Conservation (phyloP, 2,797 vertebrate species). For the Micrastur ruficollis region DNA sequence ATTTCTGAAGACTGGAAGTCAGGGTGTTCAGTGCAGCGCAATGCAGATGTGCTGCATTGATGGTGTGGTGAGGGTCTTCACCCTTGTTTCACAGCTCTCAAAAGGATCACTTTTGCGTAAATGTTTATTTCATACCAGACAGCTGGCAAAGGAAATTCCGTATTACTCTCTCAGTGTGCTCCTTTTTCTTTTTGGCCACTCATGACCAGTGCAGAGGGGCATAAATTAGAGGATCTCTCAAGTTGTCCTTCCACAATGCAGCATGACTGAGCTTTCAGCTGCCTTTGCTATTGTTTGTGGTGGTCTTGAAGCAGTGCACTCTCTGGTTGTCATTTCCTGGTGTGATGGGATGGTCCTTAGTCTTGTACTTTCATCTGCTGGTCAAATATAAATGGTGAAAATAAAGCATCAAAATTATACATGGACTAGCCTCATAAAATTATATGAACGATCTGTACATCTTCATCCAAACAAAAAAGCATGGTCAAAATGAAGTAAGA, state of each 20-base stretch:
- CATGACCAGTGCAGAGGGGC: not conserved
- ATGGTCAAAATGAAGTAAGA: not conserved
- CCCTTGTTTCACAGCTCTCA: not conserved
- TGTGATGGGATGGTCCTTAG: not conserved
- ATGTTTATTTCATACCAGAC: not conserved
- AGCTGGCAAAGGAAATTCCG: not conserved
- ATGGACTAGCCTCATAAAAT: not conserved
- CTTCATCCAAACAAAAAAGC: not conserved
- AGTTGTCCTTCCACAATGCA: not conserved
- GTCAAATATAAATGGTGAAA: not conserved
- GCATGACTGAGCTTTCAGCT: not conserved
- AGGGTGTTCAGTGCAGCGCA: not conserved
- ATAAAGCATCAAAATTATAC: not conserved
- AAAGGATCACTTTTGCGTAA: not conserved
- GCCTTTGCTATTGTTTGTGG: not conserved
- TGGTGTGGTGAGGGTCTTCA: not conserved
- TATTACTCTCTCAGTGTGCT: not conserved
- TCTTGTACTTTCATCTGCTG: not conserved
- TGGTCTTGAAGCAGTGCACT: not conserved
- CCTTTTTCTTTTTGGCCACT: not conserved
- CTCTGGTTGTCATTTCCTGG: not conserved
- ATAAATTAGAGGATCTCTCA: not conserved
- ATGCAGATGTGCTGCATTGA: not conserved
- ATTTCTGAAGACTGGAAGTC: not conserved
- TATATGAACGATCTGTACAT: not conserved